Percentiles rank a stretch among this genome's conserved stretches.
Conservation (phyloP, 2,888 invertebrate genomes). For the Caradrina kadenii region DNA sequence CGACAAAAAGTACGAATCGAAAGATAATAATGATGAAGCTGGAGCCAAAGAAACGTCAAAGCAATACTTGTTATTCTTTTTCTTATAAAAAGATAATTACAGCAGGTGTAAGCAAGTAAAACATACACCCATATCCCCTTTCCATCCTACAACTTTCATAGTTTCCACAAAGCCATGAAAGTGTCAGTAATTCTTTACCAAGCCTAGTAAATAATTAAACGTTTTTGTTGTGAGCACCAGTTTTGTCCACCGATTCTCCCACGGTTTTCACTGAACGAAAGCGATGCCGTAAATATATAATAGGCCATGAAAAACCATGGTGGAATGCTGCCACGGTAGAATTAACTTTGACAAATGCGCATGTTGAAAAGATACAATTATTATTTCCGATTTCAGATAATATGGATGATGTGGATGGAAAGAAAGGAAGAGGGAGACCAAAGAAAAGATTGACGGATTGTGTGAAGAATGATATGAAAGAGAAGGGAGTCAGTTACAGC, state of each 20-base stretch:
- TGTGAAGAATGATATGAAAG: too few species aligned
- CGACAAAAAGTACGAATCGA: too few species aligned
- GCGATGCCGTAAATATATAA: conserved; percentile 55
- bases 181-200: conserved; percentile 35
- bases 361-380: conserved; percentile 4
- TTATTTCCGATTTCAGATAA: conserved; percentile 1
- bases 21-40: too few species aligned
- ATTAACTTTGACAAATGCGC: conserved; percentile 30
- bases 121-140: conserved; percentile 1
- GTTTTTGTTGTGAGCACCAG: conserved; percentile 40
- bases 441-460: too few species aligned
- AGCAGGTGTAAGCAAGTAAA: not conserved
- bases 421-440: too few species aligned
- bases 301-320: conserved; percentile 57
- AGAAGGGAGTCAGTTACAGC: too few species aligned
- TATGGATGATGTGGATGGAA: too few species aligned
- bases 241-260: conserved; percentile 53
- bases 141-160: conserved; percentile 5
- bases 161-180: conserved; percentile 31
- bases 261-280: conserved; percentile 63
- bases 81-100: too few species aligned
- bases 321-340: conserved; percentile 40
- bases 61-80: too few species aligned
- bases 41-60: too few species aligned
- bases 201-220: conserved; percentile 39